Percentiles rank a stretch among this genome's conserved stretches.
These are phyloP conservation scores for Garrulus glandarius DNA, from an alignment of 2,797 vertebrate genomes.

Conservation along the genomic window DNA sequence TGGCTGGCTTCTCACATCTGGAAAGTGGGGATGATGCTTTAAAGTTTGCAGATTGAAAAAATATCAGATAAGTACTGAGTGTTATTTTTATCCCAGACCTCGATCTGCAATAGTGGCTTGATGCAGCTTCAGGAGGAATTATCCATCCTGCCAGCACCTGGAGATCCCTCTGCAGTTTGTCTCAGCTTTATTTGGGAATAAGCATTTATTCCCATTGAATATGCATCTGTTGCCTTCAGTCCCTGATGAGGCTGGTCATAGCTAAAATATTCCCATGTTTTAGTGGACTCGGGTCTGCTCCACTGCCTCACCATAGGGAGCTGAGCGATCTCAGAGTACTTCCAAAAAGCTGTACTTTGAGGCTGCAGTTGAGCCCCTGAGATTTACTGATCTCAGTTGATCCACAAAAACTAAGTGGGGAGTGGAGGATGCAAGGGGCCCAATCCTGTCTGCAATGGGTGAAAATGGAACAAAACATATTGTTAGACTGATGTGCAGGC, in stretches of 20 bases:
- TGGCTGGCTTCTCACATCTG: conserved; percentile 15
- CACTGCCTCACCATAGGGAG: accelerated
- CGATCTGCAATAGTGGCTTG: background rate
- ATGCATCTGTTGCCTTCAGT: background rate
- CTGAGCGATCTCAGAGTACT: background rate
- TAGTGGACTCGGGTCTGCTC: background rate
- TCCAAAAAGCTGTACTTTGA: background rate
- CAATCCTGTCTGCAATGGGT: background rate
- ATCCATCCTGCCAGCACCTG: conserved; percentile 7
- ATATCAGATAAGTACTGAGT: background rate
- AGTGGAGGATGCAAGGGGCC: accelerated
- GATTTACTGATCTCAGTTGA: background rate
- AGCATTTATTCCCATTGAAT: background rate
- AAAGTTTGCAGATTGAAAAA: background rate
- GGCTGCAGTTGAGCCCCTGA: background rate
- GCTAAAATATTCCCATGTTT: background rate
- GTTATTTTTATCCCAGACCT: conserved; percentile 31
- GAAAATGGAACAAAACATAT: background rate
- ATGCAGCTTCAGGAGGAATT: conserved; percentile 14
- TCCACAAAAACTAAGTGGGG: background rate
- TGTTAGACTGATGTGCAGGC: background rate
- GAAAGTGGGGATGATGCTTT: background rate
- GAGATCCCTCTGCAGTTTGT: background rate
- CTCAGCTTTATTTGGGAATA: background rate
- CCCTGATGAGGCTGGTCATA: background rate